Evolutionary conservation across 2,888 invertebrate species (phyloP), one percentile per base, ranked within the genome.

Genomic region (Xestoiulus laeticollis): DNA sequence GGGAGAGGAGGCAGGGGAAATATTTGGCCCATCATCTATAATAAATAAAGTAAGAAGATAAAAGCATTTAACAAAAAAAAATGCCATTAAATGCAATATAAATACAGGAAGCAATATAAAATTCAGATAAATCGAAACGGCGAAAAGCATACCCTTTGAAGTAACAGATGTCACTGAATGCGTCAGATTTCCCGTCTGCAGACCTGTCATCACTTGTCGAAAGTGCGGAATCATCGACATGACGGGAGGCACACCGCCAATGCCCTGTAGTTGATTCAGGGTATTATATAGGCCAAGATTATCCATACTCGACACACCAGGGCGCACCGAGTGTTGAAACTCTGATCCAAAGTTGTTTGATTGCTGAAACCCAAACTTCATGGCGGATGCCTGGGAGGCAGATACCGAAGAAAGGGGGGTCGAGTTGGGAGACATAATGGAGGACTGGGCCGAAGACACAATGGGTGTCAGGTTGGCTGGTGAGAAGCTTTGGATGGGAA

Each of bases 1-100:
- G 14, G 90, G 90, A 26, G 90, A 90, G 68, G 88, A 88, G 87
- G 83, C 89, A 32, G 90, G 90, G 87, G 90, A 90, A 87, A 89
- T 89, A 48, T 53, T 85, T 14, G 82, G 0, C 14, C 43, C 26
- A 16, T 87, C 87, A 44, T 87, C 87, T 87, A 33, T 48, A 48
- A 43, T 6, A n/a, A 43, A 6, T 12, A 32, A 33, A 78, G 5
- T 22, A 8, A 26, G n/a, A n/a, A n/a, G n/a, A n/a, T n/a, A n/a
- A n/a, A n/a, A 43, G 43, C 43, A 43, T 43, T 43, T 43, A 12
- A 43, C 43, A 43, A 43, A 43, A 43, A 43, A 43, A 43, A 5
- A 5, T 43, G 43, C n/a, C n/a, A n/a, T n/a, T n/a, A n/a, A n/a
- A n/a, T n/a, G n/a, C n/a, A n/a, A n/a, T n/a, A n/a, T n/a, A n/a